phyloP scores from a whole-genome alignment of 2,113 vertebrate species.

The Engraulis encrasicolus region DNA sequence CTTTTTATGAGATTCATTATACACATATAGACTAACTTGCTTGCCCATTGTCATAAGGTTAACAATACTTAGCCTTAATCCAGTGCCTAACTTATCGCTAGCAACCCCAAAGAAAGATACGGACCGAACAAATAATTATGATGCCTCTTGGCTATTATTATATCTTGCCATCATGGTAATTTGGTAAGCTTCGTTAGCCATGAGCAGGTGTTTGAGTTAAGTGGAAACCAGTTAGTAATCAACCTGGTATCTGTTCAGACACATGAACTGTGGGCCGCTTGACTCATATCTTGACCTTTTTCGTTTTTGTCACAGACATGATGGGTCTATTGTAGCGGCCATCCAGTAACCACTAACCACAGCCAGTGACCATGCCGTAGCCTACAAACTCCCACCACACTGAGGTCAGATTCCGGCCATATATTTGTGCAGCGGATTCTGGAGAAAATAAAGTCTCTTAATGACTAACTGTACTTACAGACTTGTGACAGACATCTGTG shows the following conservation, averaged over 20 bases:
- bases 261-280: background rate
- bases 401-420: background rate
- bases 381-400: background rate
- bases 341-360: no score
- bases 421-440: no score
- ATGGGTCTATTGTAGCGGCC: background rate
- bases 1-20: background rate
- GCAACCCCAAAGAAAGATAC: background rate
- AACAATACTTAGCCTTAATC: background rate
- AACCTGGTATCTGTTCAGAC: no score
- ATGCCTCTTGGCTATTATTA: background rate
- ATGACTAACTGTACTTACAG: no score
- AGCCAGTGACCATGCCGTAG: background rate
- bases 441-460: no score
- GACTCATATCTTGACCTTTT: background rate
- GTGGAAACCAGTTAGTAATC: no score
- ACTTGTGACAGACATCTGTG: no score
- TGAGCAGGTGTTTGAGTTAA: no score
- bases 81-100: background rate
- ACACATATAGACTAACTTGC: background rate
- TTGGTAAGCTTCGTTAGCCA: no score
- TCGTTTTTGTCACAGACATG: conserved; percentile 2
- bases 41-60: background rate
- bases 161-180: no score
- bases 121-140: background rate